Evolutionary conservation across 2,888 invertebrate species (phyloP).

Genomic region (Omphaloscelis lunosa): DNA sequence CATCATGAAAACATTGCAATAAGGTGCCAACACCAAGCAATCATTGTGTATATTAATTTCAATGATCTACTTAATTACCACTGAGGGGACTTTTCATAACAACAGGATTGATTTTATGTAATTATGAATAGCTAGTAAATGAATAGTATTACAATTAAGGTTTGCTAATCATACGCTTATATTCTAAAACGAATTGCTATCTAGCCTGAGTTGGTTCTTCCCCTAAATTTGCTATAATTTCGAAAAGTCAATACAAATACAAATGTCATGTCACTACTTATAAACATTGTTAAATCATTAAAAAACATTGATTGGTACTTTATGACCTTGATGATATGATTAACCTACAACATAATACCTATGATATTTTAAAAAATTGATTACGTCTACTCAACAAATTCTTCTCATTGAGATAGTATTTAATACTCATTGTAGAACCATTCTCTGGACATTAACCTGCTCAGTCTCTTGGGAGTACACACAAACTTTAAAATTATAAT

Average conservation of each 20-base stretch:
- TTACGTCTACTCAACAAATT: not conserved
- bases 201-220: not conserved
- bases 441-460: slow-evolving; percentile 3
- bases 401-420: not conserved
- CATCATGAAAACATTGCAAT: not conserved
- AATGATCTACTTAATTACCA: slow-evolving; percentile 6
- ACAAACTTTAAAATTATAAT: slow-evolving; percentile 6
- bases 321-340: slow-evolving; percentile 30
- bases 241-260: not conserved
- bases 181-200: not conserved
- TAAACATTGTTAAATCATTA: not conserved
- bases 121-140: slow-evolving; percentile 2
- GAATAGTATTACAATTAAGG: not conserved
- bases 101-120: not conserved
- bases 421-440: not conserved
- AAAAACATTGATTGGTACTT: slow-evolving; percentile 11
- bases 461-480: slow-evolving; percentile 9
- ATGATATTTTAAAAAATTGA: not conserved
- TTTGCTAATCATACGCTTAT: not conserved
- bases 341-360: slow-evolving; percentile 12
- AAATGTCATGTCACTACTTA: not conserved
- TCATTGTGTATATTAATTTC: not conserved
- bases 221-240: not conserved
- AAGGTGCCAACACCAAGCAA: slow-evolving; percentile 12
- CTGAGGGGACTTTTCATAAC: slow-evolving; percentile 17